These are phyloP conservation scores for Eumaeus atala DNA, from an alignment of 1,140 invertebrate species.

Conservation along the genomic window DNA sequence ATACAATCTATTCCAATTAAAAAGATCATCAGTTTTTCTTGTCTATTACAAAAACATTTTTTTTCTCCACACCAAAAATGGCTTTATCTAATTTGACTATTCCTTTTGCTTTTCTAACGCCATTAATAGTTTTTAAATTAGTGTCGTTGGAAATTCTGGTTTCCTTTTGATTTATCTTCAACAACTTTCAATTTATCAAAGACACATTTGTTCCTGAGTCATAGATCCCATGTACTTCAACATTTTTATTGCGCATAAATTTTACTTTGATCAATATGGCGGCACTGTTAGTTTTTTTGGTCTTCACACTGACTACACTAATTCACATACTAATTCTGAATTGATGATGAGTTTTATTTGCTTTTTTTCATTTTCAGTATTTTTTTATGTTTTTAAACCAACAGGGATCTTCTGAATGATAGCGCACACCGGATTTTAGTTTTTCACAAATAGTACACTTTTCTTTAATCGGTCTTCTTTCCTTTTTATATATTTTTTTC, in stretches of 20 bases:
- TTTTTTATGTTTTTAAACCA: slow-evolving; percentile 31
- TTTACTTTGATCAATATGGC: slow-evolving; percentile 49
- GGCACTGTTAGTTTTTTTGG: slow-evolving; percentile 44
- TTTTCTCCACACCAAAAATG: too few relatives aligned
- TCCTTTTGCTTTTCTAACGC: too few relatives aligned
- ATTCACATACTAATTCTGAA: slow-evolving; percentile 27
- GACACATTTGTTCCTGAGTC: slow-evolving; percentile 38
- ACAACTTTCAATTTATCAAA: slow-evolving; percentile 38
- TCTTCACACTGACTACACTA: slow-evolving; percentile 27
- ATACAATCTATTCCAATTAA: too few relatives aligned
- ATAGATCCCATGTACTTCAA: slow-evolving; percentile 35
- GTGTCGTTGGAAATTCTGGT: slow-evolving; percentile 18
- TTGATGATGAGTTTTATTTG: slow-evolving; percentile 29
- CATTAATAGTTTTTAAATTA: slow-evolving; percentile 37
- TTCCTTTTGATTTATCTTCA: slow-evolving; percentile 30
- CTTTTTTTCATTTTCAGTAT: slow-evolving; percentile 21
- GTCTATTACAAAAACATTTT: too few relatives aligned
- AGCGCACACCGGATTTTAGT: slow-evolving; percentile 32
- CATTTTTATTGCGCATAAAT: slow-evolving; percentile 32
- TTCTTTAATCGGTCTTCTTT: neutral
- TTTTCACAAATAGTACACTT: slow-evolving; percentile 35
- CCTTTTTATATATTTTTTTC: slow-evolving; percentile 25
- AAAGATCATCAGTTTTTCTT: too few relatives aligned
- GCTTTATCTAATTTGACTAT: too few relatives aligned
- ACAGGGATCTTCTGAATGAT: slow-evolving; percentile 31